Evolutionary conservation across 2,797 vertebrate genomes (phyloP).

Genomic region (Glossophaga mutica): DNA sequence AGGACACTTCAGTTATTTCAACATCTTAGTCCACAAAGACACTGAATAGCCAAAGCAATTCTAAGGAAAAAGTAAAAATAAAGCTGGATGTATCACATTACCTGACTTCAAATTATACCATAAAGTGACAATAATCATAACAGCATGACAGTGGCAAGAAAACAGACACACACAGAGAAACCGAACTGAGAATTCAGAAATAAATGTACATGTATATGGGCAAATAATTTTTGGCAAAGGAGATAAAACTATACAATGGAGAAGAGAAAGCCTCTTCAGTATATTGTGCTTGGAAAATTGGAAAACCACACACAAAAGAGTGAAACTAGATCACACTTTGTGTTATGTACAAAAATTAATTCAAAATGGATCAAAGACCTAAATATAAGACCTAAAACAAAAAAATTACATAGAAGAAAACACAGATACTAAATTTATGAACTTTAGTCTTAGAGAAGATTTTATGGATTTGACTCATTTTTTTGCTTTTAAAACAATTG

Average conservation of each 20-base stretch:
- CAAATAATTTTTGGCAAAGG: background rate
- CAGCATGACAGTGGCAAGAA: background rate
- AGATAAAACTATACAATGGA: background rate
- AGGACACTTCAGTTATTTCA: background rate
- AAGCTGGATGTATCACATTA: background rate
- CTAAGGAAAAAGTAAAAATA: background rate
- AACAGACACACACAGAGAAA: background rate
- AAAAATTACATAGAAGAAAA: background rate
- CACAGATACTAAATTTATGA: background rate
- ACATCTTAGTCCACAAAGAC: background rate
- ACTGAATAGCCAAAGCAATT: background rate
- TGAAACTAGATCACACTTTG: background rate
- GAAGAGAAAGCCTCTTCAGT: background rate
- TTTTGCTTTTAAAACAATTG: background rate
- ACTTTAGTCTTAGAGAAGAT: background rate
- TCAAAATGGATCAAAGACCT: background rate
- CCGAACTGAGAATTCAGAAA: background rate
- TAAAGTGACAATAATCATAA: background rate
- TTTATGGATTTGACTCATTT: background rate
- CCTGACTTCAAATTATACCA: background rate
- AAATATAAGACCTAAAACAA: background rate
- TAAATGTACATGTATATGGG: background rate
- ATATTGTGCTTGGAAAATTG: background rate
- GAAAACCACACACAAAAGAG: background rate
- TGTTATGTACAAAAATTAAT: background rate